Base-by-base conservation (phyloP, 2,888 invertebrate genomes). In the Sipha maydis region DNA sequence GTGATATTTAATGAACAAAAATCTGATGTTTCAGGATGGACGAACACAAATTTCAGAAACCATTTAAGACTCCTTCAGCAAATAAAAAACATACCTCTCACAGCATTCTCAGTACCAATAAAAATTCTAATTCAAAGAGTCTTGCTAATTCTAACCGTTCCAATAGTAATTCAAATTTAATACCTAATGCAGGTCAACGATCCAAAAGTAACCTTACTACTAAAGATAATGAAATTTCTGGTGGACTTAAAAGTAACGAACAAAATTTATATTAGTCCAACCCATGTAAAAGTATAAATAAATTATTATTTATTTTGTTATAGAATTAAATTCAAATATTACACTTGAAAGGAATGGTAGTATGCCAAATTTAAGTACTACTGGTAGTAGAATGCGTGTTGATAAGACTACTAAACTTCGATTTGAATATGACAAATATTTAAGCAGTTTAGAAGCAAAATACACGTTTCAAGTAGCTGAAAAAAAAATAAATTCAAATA, bases 321-420 rank as follows among this genome's bases (percentile, higher is more conserved):
- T 78, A 85, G 85, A 54, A 69, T 4, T 85, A n/a, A 77, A 4
- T 0, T 34, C 69, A 7, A 85, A 85, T 1, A n/a, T 78, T 14
- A 78, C 69, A 1, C 25, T 85, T n/a, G 85, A 69, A 48, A 85
- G 85, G 54, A 78, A 77, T 85, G 85, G 85, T 11, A 85, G 85
- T 54, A 48, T 78, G 78, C 85, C 85, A 54, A 85, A 85, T 78
- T 21, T 85, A 34, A 69, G n/a, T 48, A 2, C 48, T 48, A 77
- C 11, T 34, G 85, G 77, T 78, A 78, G 34, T 69, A 85, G 48
- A 67, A 48, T 48, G 28, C 84, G 25, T 17, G 17, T 69, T 17
- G 77, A 78, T 34, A 69, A 85, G 34, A 78, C 14, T 54, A 77
- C 67, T 31, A 48, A 69, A 54, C 69, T 78, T 54, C 31, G 78